Base-by-base conservation (phyloP, 35 echinoderm and acorn worm genomes). In the Diadema setosum region DNA sequence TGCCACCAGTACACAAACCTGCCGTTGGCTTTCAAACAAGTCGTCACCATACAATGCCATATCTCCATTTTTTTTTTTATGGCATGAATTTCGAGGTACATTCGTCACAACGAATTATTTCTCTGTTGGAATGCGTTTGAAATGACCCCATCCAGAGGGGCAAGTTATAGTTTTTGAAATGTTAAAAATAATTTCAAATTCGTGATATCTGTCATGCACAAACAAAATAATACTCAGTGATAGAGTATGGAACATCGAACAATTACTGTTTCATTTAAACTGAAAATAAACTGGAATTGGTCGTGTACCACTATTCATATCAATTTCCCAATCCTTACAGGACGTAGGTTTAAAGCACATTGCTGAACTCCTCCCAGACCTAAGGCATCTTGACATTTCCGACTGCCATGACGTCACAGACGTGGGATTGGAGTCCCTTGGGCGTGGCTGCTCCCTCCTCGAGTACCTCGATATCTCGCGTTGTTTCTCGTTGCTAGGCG, bases 401-500 rank as follows among this genome's bases (percentile, higher is more conserved):
- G 93, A 94, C 40, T 73, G 83, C 45, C 86, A 83, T 70, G 49
- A 90, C 39, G 45, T 94, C 58, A 90, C 87, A 20, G 93, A 94
- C 57, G 35, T 15, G 6, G 93, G 93, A 39, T 78, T 94, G 25
- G 89, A 78, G 15, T 48, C 20, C 4, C 23, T 94, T 35, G 56
- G 65, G 11, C 33, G 43, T 16, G 75, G 81, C 29, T 94, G 88
- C 58, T 50, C 41, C 33, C 58, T 65, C 1, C 75, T 94, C 2
- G 55, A 23, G 29, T 55, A 46, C 23, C 31, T 94, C 32, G 67
- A 73, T 50, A 64, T 94, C 70, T 86, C 93, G 21, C 73, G 83
- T 5, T 94, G 87, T 23, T 90, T 86, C 84, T 82, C 85, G 8
- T 42, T 94, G 16, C 39, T 65, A 0, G 93, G 93, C 52, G 75